Evolutionary conservation across 2,797 vertebrate species (phyloP).

Genomic region (Danio aesculapii): DNA sequence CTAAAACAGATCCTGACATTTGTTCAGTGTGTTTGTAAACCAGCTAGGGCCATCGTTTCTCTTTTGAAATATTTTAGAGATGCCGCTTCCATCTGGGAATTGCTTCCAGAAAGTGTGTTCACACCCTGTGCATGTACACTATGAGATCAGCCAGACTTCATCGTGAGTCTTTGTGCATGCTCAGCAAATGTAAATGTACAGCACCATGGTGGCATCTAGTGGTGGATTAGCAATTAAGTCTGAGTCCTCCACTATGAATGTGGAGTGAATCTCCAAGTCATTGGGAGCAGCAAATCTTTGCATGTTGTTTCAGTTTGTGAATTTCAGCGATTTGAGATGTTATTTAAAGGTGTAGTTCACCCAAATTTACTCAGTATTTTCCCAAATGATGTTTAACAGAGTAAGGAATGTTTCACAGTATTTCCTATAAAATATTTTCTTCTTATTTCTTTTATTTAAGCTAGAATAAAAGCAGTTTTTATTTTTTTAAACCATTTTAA

Average conservation of each 20-base stretch:
- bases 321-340: not conserved
- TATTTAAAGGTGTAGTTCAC: not conserved
- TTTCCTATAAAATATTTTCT: no score
- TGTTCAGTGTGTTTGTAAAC: not conserved
- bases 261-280: not conserved
- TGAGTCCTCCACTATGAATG: not conserved
- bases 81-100: not conserved
- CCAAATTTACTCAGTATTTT: no score
- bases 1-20: not conserved
- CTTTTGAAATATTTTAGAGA: not conserved
- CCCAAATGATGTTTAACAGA: no score
- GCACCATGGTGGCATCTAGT: slow-evolving; percentile 15
- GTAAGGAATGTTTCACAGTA: no score
- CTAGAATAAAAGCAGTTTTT: no score
- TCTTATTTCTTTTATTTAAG: no score
- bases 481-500: no score
- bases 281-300: not conserved
- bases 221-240: not conserved
- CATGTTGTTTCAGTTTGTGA: not conserved
- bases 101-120: not conserved
- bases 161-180: not conserved
- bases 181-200: not conserved
- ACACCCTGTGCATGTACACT: not conserved
- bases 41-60: not conserved
- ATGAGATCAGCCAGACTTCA: not conserved